Conservation (phyloP, 1,140 invertebrate species). For the Triops longicaudatus region DNA sequence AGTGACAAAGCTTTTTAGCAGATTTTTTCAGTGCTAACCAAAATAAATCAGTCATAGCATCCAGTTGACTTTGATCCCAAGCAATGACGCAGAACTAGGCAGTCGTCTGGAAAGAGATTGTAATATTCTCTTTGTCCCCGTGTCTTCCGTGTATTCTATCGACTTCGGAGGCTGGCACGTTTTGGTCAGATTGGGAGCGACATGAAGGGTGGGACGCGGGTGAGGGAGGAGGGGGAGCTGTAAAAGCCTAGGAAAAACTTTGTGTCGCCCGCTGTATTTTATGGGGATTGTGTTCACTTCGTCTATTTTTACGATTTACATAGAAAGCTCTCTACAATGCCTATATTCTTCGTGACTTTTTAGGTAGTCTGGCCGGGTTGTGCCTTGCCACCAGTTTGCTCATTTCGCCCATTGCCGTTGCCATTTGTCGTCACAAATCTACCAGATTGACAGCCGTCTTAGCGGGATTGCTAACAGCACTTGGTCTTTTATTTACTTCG, state of each 20-base stretch:
- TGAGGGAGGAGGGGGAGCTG: background rate
- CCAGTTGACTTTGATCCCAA: background rate
- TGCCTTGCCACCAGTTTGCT: conserved; percentile 71
- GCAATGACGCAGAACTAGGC: background rate
- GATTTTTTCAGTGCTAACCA: background rate
- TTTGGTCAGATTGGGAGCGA: background rate
- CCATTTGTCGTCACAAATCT: conserved; percentile 73
- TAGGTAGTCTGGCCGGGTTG: conserved; percentile 74
- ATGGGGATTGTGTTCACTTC: background rate
- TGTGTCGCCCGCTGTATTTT: background rate
- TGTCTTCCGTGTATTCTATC: conserved; percentile 4
- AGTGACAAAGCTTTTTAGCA: background rate
- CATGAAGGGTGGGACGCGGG: background rate
- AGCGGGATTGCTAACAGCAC: conserved; percentile 70
- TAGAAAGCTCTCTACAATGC: conserved; percentile 1
- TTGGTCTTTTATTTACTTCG: conserved; percentile 72
- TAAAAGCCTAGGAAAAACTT: background rate
- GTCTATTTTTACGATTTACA: background rate
- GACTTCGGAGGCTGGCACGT: background rate
- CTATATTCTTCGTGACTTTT: conserved; percentile 37
- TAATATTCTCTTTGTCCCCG: background rate
- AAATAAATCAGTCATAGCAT: background rate
- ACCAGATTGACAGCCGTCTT: conserved; percentile 79
- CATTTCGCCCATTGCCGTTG: conserved; percentile 71
- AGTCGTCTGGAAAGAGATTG: conserved; percentile 14